phyloP scores from a whole-genome alignment of 2,113 vertebrate species.

The Pelodiscus sinensis region DNA sequence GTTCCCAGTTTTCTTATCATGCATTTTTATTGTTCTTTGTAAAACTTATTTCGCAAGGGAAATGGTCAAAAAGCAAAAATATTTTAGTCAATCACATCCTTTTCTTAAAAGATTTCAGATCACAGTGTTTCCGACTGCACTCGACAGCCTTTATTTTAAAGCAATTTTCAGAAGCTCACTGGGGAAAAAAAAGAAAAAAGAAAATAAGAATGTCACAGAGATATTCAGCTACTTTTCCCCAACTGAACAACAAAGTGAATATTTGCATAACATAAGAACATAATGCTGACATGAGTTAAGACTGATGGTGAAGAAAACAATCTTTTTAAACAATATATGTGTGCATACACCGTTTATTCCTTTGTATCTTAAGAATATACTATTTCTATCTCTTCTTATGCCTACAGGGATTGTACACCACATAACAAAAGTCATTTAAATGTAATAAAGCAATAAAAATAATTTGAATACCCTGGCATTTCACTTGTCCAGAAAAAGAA shows the following conservation, averaged over 20 bases:
- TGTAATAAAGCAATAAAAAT: background rate
- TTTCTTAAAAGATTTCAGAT: background rate
- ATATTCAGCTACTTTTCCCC: background rate
- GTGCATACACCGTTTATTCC: rapidly evolving
- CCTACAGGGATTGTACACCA: background rate
- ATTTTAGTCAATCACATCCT: background rate
- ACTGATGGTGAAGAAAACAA: background rate
- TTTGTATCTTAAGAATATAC: background rate
- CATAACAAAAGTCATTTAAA: background rate
- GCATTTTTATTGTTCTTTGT: background rate
- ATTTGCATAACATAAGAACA: background rate
- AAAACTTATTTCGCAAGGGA: background rate
- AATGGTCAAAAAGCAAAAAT: background rate
- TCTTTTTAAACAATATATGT: background rate
- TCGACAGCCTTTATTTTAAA: background rate
- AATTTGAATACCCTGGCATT: rapidly evolving
- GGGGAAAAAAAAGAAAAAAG: background rate
- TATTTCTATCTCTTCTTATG: rapidly evolving
- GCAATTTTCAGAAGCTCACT: background rate
- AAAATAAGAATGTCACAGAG: background rate
- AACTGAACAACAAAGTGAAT: background rate
- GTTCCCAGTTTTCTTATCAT: background rate
- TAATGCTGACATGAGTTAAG: background rate
- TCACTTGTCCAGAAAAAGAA: background rate
- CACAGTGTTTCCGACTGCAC: background rate